Conservation (phyloP, 2,888 invertebrate species). For the Homarus gammarus region DNA sequence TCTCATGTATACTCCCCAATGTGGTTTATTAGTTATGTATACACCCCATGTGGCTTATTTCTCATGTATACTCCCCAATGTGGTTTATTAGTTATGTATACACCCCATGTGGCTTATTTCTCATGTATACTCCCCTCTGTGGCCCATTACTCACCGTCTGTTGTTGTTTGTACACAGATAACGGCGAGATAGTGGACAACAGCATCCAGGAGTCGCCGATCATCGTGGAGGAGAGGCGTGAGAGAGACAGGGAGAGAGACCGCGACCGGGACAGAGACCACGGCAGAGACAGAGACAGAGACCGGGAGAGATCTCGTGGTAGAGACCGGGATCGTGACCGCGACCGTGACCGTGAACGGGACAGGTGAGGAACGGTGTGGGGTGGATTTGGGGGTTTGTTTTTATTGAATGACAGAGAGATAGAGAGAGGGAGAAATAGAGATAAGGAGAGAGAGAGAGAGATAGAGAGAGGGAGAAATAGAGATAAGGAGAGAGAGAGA, state of each 20-base stretch:
- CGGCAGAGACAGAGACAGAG: conserved; percentile 77
- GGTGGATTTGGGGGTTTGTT: no score
- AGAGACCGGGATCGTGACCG: conserved; percentile 75
- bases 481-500: no score
- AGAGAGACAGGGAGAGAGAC: conserved; percentile 60
- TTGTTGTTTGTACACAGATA: conserved; percentile 28
- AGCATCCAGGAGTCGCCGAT: conserved; percentile 38
- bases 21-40: no score
- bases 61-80: not conserved
- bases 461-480: no score
- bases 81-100: not conserved
- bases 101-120: not conserved
- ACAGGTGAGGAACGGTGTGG: conserved; percentile 47
- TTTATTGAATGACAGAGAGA: no score
- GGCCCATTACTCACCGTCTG: not conserved
- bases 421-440: no score
- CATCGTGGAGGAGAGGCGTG: conserved; percentile 63
- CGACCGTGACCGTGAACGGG: conserved; percentile 52
- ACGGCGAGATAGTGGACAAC: conserved; percentile 53
- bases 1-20: no score
- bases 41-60: not conserved
- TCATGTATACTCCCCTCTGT: not conserved
- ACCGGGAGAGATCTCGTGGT: conserved; percentile 76
- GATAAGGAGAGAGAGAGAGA: no score
- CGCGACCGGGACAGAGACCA: conserved; percentile 71